phyloP scores from a whole-genome alignment of 2,888 invertebrate genomes.

The Lysandra coridon region DNA sequence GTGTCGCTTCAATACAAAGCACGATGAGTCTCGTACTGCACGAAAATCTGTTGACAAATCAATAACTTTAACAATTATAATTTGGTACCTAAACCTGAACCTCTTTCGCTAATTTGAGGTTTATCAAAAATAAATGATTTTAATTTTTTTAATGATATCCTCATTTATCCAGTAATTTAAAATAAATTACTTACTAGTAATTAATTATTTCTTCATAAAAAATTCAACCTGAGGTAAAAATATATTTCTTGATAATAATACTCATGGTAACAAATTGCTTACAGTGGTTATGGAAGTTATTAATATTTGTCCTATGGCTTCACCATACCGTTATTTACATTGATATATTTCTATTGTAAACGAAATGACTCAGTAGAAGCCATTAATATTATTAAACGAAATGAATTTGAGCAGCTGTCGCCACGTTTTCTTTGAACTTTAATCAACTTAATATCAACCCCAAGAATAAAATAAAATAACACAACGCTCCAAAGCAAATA shows the following conservation, averaged over 20 bases:
- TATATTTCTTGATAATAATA: not conserved
- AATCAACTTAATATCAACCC: slow-evolving; percentile 24
- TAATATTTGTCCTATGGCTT: not conserved
- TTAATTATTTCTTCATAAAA: too few relatives aligned
- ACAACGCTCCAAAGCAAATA: slow-evolving; percentile 16
- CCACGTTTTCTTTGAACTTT: slow-evolving; percentile 13
- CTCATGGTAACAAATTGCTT: not conserved
- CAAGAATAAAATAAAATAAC: slow-evolving; percentile 19
- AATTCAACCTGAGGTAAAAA: not conserved
- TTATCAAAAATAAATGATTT: too few relatives aligned
- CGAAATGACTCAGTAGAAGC: not conserved
- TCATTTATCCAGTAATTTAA: too few relatives aligned
- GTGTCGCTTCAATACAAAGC: slow-evolving; percentile 93
- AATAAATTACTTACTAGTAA: too few relatives aligned
- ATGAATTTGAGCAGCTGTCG: slow-evolving; percentile 18
- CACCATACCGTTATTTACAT: not conserved
- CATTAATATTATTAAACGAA: slow-evolving; percentile 13
- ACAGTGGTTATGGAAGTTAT: not conserved
- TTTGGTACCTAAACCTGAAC: too few relatives aligned
- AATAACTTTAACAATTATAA: not conserved
- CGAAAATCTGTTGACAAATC: slow-evolving; percentile 78
- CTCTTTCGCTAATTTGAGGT: too few relatives aligned
- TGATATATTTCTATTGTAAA: not conserved
- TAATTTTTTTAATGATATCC: too few relatives aligned
- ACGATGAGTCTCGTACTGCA: slow-evolving; percentile 95